Conservation (phyloP, 2,113 vertebrate species). For the Neotragus moschatus region DNA sequence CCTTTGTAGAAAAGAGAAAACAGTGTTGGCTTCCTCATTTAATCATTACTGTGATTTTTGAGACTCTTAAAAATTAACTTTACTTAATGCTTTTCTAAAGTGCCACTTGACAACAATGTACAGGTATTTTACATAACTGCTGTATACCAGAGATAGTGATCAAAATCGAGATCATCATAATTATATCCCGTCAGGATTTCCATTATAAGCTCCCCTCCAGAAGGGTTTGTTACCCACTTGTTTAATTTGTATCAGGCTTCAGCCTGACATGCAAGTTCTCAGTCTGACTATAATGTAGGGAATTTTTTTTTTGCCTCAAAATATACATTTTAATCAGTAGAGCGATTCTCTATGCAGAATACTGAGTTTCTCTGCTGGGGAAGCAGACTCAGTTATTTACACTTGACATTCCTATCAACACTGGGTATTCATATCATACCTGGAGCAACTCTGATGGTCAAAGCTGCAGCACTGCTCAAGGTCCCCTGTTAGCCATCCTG, state of each 20-base stretch:
- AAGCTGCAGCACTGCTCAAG: not conserved
- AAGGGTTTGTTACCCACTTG: slow-evolving; percentile 51
- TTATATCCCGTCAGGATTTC: slow-evolving; percentile 60
- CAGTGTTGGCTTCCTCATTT: not conserved
- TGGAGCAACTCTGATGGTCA: not conserved
- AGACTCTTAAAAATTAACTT: slow-evolving; percentile 54
- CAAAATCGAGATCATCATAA: slow-evolving; percentile 56
- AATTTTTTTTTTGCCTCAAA: slow-evolving; percentile 49
- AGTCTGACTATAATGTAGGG: not conserved
- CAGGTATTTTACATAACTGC: slow-evolving; percentile 62
- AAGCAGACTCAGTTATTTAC: not conserved
- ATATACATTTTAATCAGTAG: slow-evolving; percentile 24
- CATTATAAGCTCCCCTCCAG: slow-evolving; percentile 25
- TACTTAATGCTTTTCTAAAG: slow-evolving; percentile 27
- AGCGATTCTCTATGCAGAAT: not conserved
- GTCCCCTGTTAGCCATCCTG: not conserved
- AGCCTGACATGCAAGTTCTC: slow-evolving; percentile 43
- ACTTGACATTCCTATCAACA: not conserved
- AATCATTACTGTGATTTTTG: not conserved
- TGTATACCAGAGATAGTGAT: slow-evolving; percentile 31
- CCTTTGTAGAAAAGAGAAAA: not conserved
- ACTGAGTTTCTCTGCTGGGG: not conserved
- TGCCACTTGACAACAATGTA: slow-evolving; percentile 46
- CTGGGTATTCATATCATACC: not conserved
- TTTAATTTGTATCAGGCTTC: slow-evolving; percentile 55